Evolutionary conservation across 1,140 invertebrate species (phyloP).

Genomic region (Cecropterus lyciades): DNA sequence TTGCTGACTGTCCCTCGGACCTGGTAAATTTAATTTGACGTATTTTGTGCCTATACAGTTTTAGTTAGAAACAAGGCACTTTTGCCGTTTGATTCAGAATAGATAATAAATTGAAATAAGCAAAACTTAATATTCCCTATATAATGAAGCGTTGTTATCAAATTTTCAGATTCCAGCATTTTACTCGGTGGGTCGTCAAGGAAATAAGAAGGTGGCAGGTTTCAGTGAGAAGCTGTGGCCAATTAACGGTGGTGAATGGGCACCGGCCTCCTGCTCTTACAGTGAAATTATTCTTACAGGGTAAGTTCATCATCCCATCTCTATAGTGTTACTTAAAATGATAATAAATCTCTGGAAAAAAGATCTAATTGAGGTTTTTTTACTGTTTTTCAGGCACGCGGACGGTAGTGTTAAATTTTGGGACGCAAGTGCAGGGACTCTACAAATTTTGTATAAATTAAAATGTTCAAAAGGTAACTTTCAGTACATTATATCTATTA

Average conservation of each 20-base stretch:
- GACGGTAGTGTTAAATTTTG: conserved; percentile 99
- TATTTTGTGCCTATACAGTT: too few species aligned
- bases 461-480: conserved; percentile 94
- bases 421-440: conserved; percentile 96
- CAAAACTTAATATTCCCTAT: too few species aligned
- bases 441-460: conserved; percentile 97
- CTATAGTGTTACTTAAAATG: not conserved
- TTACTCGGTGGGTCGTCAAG: conserved; percentile 93
- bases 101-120: too few species aligned
- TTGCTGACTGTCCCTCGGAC: conserved; percentile 98
- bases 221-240: conserved; percentile 99
- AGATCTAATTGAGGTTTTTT: not conserved
- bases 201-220: conserved; percentile 88
- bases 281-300: conserved; percentile 98
- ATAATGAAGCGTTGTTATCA: not conserved
- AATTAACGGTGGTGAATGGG: conserved; percentile 97
- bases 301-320: conserved; percentile 79
- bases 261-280: conserved; percentile 96
- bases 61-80: too few species aligned
- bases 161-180: conserved; percentile 89
- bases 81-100: too few species aligned
- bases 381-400: conserved; percentile 90
- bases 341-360: too few species aligned
- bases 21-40: conserved; percentile 86
- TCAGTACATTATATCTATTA: too few species aligned